Conservation (phyloP, 2,797 vertebrate genomes). For the Melanotaenia maccullochi region DNA sequence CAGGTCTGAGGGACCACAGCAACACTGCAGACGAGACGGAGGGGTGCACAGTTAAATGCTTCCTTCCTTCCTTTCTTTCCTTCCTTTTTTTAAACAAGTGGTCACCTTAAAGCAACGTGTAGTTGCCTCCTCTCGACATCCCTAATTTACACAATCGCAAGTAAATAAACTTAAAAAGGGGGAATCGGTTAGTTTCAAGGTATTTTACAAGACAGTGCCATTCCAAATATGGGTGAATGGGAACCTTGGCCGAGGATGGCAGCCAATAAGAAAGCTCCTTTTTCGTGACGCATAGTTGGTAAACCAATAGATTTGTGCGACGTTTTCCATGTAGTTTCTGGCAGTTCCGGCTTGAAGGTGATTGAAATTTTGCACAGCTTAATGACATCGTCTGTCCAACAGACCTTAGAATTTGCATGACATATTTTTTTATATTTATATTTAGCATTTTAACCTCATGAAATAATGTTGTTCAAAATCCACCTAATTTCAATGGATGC, state of each 20-base stretch:
- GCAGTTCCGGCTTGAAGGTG: constrained; percentile 34
- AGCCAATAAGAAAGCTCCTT: constrained; percentile 61
- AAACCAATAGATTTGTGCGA: constrained; percentile 58
- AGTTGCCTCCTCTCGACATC: background rate
- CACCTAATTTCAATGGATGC: background rate
- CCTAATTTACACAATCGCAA: background rate
- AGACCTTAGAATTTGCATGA: rapidly evolving
- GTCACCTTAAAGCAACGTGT: background rate
- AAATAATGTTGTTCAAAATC: too few species aligned
- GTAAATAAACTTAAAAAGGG: constrained; percentile 8
- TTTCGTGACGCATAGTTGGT: constrained; percentile 5
- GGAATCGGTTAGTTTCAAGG: constrained; percentile 17
- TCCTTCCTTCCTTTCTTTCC: background rate
- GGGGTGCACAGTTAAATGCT: background rate
- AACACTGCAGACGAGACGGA: constrained; percentile 24
- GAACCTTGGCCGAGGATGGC: background rate
- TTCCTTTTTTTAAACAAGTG: background rate
- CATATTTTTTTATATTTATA: background rate
- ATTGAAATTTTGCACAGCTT: background rate
- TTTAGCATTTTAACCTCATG: background rate
- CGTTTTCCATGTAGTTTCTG: constrained; percentile 17
- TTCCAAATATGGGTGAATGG: constrained; percentile 30
- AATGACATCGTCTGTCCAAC: rapidly evolving
- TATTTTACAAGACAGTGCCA: constrained; percentile 29
- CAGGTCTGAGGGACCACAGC: constrained; percentile 49